Conservation (phyloP, 64 coral and sea anemone genomes). For the Platygyra sinensis region DNA sequence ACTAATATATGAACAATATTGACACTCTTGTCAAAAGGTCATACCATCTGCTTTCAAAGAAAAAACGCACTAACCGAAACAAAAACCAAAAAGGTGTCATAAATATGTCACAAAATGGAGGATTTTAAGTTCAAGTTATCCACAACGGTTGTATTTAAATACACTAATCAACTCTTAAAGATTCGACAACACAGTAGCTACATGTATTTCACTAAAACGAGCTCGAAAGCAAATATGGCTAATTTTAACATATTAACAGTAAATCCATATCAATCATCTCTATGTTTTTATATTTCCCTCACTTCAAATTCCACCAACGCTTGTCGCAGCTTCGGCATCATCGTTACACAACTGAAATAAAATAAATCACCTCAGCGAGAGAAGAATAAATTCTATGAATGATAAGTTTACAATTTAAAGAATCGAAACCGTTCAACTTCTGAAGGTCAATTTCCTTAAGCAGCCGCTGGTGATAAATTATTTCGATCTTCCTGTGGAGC, state of each 20-base stretch:
- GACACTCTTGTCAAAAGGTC: no score
- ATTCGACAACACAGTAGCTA: no score
- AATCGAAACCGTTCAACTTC: neutral
- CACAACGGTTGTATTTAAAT: no score
- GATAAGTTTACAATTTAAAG: neutral
- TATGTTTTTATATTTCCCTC: neutral
- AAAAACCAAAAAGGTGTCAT: no score
- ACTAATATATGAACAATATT: no score
- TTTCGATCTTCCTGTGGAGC: no score
- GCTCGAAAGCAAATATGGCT: neutral
- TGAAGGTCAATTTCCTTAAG: neutral
- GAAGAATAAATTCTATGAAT: neutral
- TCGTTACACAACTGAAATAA: constrained; percentile 85
- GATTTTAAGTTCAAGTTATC: no score
- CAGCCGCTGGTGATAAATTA: no score
- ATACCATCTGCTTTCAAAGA: neutral
- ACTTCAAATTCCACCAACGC: constrained; percentile 99
- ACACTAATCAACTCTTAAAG: no score
- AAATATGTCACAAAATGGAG: no score
- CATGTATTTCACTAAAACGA: neutral
- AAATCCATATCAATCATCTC: no score
- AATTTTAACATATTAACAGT: neutral
- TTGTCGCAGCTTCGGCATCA: constrained; percentile 97
- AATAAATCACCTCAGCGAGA: constrained; percentile 2
- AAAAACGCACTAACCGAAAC: no score